phyloP scores from a whole-genome alignment of 2,888 invertebrate genomes.

The Anthophora plumipes region DNA sequence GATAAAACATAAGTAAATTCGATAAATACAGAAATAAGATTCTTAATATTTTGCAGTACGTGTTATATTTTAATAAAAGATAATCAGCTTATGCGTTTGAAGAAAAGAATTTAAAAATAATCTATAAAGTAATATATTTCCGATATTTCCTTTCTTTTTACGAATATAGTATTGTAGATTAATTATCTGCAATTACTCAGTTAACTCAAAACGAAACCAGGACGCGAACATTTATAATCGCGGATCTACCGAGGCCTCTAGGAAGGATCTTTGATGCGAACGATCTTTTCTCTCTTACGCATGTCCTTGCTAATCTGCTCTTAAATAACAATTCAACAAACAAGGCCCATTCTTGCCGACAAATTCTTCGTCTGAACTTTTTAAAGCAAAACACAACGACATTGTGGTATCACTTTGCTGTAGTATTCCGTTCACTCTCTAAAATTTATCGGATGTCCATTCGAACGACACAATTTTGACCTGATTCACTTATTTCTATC shows the following conservation, averaged over 20 bases:
- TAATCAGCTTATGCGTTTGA: not conserved
- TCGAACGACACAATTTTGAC: not conserved
- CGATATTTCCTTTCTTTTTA: not conserved
- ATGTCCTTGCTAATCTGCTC: constrained; percentile 49
- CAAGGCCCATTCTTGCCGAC: constrained; percentile 35
- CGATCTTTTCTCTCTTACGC: constrained; percentile 34
- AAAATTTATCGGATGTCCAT: constrained; percentile 28
- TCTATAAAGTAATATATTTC: not conserved
- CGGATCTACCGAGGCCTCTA: constrained; percentile 41
- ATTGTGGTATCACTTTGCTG: constrained; percentile 65
- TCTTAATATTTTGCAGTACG: not conserved
- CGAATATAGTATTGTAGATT: constrained; percentile 12
- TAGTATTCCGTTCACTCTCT: constrained; percentile 52
- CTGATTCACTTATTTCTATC: not conserved
- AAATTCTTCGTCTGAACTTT: constrained; percentile 48
- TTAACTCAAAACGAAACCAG: constrained; percentile 38
- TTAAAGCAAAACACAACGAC: constrained; percentile 43
- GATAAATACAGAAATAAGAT: not conserved
- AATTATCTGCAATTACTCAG: constrained; percentile 32
- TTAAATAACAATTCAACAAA: constrained; percentile 38
- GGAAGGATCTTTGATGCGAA: constrained; percentile 41
- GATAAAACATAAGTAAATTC: not conserved
- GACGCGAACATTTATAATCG: constrained; percentile 44
- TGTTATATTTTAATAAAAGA: not conserved
- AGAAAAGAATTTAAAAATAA: not conserved